phyloP scores from a whole-genome alignment of 1,140 invertebrate genomes.

The Panulirus ornatus region DNA sequence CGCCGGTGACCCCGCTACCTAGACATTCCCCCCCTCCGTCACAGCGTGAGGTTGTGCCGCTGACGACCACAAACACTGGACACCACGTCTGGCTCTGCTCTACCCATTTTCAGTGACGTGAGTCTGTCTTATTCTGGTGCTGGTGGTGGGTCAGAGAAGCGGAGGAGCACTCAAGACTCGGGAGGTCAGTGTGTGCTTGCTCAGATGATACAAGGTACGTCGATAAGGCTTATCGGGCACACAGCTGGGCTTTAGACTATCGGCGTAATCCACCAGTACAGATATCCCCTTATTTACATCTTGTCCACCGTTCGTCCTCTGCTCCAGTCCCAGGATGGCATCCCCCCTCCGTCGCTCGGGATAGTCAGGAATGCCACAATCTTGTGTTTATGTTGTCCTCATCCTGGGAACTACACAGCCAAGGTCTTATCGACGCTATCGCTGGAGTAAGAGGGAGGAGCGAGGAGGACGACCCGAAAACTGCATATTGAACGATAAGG shows the following conservation, averaged over 20 bases:
- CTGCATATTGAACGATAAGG: no score
- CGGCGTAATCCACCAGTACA: conserved; percentile 2
- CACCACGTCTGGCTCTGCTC: not conserved
- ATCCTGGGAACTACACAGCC: no score
- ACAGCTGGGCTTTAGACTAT: conserved; percentile 12
- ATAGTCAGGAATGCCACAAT: not conserved
- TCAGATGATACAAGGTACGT: not conserved
- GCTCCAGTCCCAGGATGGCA: not conserved
- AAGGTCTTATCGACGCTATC: no score
- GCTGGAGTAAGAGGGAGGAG: no score
- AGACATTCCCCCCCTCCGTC: no score
- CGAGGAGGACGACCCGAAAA: no score
- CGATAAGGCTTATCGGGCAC: conserved; percentile 29
- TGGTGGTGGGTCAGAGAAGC: no score
- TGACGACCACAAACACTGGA: no score
- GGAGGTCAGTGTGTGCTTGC: not conserved
- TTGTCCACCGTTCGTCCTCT: not conserved
- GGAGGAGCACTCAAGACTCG: not conserved
- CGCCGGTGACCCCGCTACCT: not conserved
- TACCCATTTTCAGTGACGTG: not conserved
- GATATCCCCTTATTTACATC: conserved; percentile 10
- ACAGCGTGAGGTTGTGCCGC: no score
- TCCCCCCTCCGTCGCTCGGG: no score
- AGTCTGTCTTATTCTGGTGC: no score
- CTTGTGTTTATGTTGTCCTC: not conserved